These are phyloP conservation scores for Phenganax marumi DNA, from an alignment of 92 coral and sea anemone genomes.

Conservation along the genomic window DNA sequence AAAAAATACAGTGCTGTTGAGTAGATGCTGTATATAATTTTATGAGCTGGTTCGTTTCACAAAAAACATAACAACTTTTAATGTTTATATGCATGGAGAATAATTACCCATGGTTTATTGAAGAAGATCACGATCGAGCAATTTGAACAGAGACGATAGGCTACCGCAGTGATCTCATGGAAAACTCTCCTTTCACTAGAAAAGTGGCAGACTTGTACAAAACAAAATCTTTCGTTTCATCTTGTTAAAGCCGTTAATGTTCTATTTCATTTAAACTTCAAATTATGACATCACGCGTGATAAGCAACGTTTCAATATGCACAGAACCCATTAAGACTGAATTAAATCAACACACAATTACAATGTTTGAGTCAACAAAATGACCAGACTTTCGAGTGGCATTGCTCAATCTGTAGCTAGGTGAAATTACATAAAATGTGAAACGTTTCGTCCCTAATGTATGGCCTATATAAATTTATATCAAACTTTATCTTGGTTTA, in stretches of 20 bases:
- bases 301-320: background rate
- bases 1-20: background rate
- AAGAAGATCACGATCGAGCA: background rate
- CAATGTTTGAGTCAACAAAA: background rate
- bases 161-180: background rate
- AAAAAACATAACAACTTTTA: background rate
- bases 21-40: background rate
- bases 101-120: conserved; percentile 8
- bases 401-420: too few relatives aligned
- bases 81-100: conserved; percentile 1
- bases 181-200: background rate
- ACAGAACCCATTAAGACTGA: conserved; percentile 17
- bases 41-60: background rate
- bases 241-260: background rate
- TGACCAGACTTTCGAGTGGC: background rate
- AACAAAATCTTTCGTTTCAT: conserved; percentile 6
- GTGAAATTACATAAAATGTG: background rate
- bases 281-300: conserved; percentile 3
- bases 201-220: background rate
- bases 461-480: background rate
- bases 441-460: background rate
- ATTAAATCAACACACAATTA: conserved; percentile 10
- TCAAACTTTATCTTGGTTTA: background rate
- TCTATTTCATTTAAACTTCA: background rate
- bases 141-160: background rate